Conservation (phyloP, 2,113 vertebrate species). For the Empidonax traillii region DNA sequence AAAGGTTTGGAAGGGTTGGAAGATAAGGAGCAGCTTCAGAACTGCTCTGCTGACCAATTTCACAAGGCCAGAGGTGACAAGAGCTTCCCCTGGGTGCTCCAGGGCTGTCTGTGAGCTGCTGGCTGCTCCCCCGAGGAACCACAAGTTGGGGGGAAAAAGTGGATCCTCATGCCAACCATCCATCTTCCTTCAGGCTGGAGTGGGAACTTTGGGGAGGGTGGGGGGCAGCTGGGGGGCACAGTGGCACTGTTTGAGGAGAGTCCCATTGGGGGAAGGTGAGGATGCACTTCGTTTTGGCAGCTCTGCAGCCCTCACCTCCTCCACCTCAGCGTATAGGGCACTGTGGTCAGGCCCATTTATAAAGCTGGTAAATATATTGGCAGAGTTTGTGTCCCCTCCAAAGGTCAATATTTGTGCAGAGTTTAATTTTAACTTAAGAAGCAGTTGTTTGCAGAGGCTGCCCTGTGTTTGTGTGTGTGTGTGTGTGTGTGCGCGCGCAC, state of each 20-base stretch:
- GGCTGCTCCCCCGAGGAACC: background rate
- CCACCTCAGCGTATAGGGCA: constrained; percentile 62
- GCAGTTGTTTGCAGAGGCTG: constrained; percentile 80
- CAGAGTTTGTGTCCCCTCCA: constrained; percentile 80
- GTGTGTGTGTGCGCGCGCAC: background rate
- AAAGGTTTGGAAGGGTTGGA: background rate
- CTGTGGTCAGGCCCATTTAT: constrained; percentile 82
- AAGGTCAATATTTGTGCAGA: constrained; percentile 86
- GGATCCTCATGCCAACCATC: background rate
- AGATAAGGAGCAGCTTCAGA: background rate
- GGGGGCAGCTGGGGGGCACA: background rate
- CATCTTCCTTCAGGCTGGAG: background rate
- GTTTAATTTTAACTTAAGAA: constrained; percentile 88
- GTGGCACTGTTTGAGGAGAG: background rate
- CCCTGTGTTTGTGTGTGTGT: constrained; percentile 42
- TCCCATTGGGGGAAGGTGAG: background rate
- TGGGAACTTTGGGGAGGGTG: too few relatives aligned
- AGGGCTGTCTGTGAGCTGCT: background rate
- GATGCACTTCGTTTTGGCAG: background rate
- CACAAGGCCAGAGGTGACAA: background rate
- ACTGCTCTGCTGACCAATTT: background rate
- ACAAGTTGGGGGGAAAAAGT: background rate
- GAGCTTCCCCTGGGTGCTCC: background rate
- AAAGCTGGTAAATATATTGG: constrained; percentile 81
- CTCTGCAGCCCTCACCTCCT: constrained; percentile 46